Percentiles rank a stretch among this genome's conserved stretches.
These are phyloP conservation scores for Drosophila ezoana DNA, from an alignment of 2,888 invertebrate genomes.

Conservation along the genomic window DNA sequence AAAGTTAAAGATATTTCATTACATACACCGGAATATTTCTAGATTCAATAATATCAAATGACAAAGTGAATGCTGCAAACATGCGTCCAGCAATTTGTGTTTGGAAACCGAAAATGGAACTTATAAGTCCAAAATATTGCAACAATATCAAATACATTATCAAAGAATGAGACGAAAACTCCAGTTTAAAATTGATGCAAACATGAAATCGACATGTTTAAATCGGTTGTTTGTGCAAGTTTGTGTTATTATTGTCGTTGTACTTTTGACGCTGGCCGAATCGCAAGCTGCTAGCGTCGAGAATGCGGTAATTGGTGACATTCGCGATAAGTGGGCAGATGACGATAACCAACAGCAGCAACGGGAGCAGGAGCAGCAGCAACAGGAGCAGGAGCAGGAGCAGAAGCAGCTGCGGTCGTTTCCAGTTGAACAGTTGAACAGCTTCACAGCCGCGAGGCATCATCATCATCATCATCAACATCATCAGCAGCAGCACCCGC, in stretches of 20 bases:
- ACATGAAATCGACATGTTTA: conserved; percentile 63
- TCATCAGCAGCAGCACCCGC: not conserved
- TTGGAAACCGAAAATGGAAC: conserved; percentile 12
- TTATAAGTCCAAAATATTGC: conserved; percentile 16
- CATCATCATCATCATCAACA: conserved; percentile 21
- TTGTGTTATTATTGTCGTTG: conserved; percentile 47
- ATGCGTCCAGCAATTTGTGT: conserved; percentile 19
- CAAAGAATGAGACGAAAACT: conserved; percentile 8
- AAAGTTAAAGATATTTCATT: too few species aligned
- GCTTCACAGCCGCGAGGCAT: conserved; percentile 21
- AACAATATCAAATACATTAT: conserved; percentile 29
- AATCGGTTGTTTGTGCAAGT: conserved; percentile 50
- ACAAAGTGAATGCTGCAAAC: not conserved
- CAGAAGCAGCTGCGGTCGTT: conserved; percentile 20
- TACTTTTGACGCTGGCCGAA: conserved; percentile 20
- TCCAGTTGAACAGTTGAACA: conserved; percentile 27
- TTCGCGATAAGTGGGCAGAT: conserved; percentile 47
- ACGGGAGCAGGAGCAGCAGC: conserved; percentile 5
- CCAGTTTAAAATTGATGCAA: conserved; percentile 43
- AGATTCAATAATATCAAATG: not conserved
- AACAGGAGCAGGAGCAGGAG: conserved; percentile 2
- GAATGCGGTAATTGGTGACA: conserved; percentile 72
- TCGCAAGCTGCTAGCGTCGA: conserved; percentile 37
- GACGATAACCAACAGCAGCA: conserved; percentile 22
- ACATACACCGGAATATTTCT: too few species aligned